Evolutionary conservation across 2,888 invertebrate species (phyloP).

Genomic region (Leptopilina myrica): DNA sequence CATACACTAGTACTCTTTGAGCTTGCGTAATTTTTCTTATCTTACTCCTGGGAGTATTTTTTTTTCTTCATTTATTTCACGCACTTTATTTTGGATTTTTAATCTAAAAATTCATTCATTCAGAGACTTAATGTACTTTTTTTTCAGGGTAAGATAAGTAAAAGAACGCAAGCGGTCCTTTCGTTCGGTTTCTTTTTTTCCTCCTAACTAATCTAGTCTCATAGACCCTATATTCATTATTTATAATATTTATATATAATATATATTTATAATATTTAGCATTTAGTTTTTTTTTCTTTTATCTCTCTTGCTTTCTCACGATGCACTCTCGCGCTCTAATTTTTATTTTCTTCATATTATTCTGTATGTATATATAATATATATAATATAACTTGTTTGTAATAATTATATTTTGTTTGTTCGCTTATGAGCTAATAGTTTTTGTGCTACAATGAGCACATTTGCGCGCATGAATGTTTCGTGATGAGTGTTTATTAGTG

Average conservation of each 20-base stretch:
- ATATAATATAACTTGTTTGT: conserved; percentile 76
- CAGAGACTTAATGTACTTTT: neutral
- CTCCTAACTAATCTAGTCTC: conserved; percentile 73
- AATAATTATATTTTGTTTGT: conserved; percentile 76
- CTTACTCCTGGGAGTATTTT: conserved; percentile 40
- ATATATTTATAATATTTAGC: conserved; percentile 75
- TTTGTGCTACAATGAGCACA: conserved; percentile 75
- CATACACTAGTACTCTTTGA: conserved; percentile 61
- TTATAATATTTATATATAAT: conserved; percentile 76
- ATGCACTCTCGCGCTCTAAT: conserved; percentile 63
- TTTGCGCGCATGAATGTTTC: conserved; percentile 68
- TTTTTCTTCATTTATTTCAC: conserved; percentile 40
- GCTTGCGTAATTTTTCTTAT: conserved; percentile 1
- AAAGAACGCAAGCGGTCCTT: conserved; percentile 58
- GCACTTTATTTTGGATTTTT: conserved; percentile 8
- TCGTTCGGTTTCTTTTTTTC: conserved; percentile 66
- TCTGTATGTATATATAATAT: conserved; percentile 76
- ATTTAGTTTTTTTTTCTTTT: conserved; percentile 71
- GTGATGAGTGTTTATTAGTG: conserved; percentile 57
- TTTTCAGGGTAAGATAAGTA: conserved; percentile 51
- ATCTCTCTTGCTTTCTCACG: conserved; percentile 63
- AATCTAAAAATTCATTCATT: conserved; percentile 20
- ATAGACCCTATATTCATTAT: conserved; percentile 76
- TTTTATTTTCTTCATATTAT: conserved; percentile 67
- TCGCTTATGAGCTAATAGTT: conserved; percentile 76